Base-by-base conservation (phyloP, 2,797 vertebrate species). In the Myotis findleyi region DNA sequence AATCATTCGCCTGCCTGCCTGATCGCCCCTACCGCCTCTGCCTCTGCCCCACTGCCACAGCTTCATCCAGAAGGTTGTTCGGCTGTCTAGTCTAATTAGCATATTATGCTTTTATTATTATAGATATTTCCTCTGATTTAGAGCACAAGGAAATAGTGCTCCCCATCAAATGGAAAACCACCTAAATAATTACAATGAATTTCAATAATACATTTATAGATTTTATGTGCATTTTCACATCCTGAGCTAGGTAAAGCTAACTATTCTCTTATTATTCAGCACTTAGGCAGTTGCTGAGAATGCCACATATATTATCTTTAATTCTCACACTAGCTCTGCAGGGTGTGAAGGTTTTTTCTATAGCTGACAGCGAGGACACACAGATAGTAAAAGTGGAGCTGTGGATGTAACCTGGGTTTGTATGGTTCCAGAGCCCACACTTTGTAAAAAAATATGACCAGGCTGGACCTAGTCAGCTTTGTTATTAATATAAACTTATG, bases 371-470 rank as follows among this genome's bases (percentile, higher is more conserved):
- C 38, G 75, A 86, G 27, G 68, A 76, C 36, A 80, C 8, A 44
- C 16, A 96, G 17, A 66, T 10, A 83, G 59, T 53, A 82, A 79
- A 18, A 79, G 51, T 82, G 36, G 38, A 41, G 23, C 11, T 71
- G 23, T 38, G 47, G 94, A 68, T 25, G 44, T 66, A 92, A 85
- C 16, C 18, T 9, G 75, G 47, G 38, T 68, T 89, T 87, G 7
- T 55, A 80, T 9, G 23, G n/a, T 51, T 75, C 55, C 75, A 94
- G 86, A 93, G 59, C n/a, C 33, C 36, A 91, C 17, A 73, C 47
- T 41, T 18, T 73, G 10, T 80, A 80, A 64, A 92, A 93, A 95
- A 88, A 97, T 88, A 76, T 53, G 49, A 85, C 41, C 13, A 71
- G 55, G 53, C 25, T 64, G 38, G 25, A 36, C 82, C 75, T 92